Conservation (phyloP, 1,140 invertebrate genomes). For the Brachionus calyciflorus region DNA sequence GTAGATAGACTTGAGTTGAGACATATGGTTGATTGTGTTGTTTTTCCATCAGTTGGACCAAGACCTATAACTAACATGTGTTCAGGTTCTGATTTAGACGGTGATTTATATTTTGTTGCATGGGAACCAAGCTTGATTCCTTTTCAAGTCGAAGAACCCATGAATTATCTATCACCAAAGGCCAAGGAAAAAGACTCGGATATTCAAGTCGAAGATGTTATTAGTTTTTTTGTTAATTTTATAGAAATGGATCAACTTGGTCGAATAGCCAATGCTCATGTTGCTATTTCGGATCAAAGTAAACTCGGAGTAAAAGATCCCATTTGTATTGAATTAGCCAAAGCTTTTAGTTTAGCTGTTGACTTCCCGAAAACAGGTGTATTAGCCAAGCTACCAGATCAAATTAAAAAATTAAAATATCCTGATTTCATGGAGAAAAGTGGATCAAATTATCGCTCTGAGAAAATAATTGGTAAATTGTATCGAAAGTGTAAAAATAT, state of each 20-base stretch:
- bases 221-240: slow-evolving; percentile 10
- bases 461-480: slow-evolving; percentile 27
- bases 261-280: slow-evolving; percentile 2
- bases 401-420: not conserved
- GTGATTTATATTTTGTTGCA: slow-evolving; percentile 59
- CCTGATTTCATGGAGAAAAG: slow-evolving; percentile 35
- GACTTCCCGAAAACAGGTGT: slow-evolving; percentile 22
- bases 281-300: not conserved
- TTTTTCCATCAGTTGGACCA: slow-evolving; percentile 58
- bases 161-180: not conserved
- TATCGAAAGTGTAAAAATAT: slow-evolving; percentile 33
- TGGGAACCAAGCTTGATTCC: slow-evolving; percentile 51
- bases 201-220: slow-evolving; percentile 20
- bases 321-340: not conserved
- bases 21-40: slow-evolving; percentile 59
- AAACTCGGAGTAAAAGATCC: not conserved
- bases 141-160: not conserved
- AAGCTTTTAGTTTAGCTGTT: slow-evolving; percentile 24
- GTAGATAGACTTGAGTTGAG: slow-evolving; percentile 54
- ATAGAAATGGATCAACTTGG: slow-evolving; percentile 22
- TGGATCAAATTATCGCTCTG: not conserved
- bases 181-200: not conserved
- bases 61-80: slow-evolving; percentile 62
- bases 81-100: slow-evolving; percentile 60
- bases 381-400: not conserved